Evolutionary conservation across 2,113 vertebrate species (phyloP).

Genomic region (Redunca redunca): DNA sequence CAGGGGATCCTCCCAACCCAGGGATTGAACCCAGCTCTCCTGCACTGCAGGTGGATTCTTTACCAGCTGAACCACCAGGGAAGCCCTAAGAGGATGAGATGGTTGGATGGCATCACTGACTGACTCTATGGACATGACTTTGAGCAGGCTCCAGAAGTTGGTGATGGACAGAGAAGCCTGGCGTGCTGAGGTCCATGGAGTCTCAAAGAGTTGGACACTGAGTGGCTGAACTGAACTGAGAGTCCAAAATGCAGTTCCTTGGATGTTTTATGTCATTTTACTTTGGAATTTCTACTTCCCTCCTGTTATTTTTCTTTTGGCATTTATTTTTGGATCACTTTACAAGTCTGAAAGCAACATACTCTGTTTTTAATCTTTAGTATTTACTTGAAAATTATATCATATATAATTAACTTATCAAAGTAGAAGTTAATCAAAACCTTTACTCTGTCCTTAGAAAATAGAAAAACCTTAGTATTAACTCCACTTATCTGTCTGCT

Average conservation of each 20-base stretch:
- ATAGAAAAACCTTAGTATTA: neutral
- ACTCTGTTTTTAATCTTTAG: neutral
- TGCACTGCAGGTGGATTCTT: neutral
- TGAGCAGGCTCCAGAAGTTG: neutral
- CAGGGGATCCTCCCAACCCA: neutral
- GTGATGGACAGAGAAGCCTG: neutral
- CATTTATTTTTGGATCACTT: neutral
- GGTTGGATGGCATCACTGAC: neutral
- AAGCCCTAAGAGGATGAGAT: neutral
- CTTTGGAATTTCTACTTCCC: neutral
- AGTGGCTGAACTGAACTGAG: neutral
- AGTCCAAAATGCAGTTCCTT: neutral
- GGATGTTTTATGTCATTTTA: neutral
- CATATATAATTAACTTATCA: neutral
- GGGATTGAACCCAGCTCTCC: rapidly evolving
- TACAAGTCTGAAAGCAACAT: neutral
- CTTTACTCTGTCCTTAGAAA: neutral
- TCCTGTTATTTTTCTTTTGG: neutral
- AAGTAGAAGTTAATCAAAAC: neutral
- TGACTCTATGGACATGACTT: neutral
- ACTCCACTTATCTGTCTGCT: neutral
- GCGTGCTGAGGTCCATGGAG: rapidly evolving
- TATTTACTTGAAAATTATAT: neutral
- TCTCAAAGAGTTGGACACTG: neutral
- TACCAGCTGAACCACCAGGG: neutral